Evolutionary conservation across 2,113 vertebrate species (phyloP).

Genomic region (Seriola dumerili): DNA sequence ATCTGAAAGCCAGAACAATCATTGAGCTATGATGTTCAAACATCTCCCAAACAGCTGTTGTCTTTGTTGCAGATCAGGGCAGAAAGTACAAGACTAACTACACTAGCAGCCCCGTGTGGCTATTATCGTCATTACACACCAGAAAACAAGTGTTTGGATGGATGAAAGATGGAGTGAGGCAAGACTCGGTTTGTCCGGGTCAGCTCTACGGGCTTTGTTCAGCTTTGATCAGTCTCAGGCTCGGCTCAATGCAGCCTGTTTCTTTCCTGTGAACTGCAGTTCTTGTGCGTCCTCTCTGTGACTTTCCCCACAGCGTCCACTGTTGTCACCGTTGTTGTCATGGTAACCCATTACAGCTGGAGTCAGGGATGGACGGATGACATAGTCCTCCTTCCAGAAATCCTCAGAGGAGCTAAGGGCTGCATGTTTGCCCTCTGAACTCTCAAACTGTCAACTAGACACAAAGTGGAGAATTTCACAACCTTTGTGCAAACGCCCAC

Average conservation of each 20-base stretch:
- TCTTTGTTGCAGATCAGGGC: neutral
- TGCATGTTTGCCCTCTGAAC: constrained; percentile 60
- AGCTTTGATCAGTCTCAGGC: too few relatives aligned
- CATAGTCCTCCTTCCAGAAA: constrained; percentile 74
- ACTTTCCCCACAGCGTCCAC: constrained; percentile 23
- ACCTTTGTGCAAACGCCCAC: neutral
- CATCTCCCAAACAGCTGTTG: neutral
- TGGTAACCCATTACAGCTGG: constrained; percentile 81
- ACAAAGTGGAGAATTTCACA: neutral
- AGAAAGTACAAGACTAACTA: neutral
- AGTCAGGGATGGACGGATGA: constrained; percentile 84
- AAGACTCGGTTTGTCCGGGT: too few relatives aligned
- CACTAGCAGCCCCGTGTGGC: neutral
- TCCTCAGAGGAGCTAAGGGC: constrained; percentile 76
- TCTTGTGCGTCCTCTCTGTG: constrained; percentile 21
- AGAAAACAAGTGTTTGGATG: too few relatives aligned
- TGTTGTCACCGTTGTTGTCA: constrained; percentile 7
- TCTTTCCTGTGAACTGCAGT: constrained; percentile 35
- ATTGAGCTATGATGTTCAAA: neutral
- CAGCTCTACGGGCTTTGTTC: too few relatives aligned
- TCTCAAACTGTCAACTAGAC: constrained; percentile 83
- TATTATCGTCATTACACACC: neutral
- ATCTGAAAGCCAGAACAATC: neutral
- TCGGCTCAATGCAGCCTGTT: neutral
- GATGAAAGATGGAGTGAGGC: too few relatives aligned